Base-by-base conservation (phyloP, 2,113 vertebrate genomes). In the Spea bombifrons region DNA sequence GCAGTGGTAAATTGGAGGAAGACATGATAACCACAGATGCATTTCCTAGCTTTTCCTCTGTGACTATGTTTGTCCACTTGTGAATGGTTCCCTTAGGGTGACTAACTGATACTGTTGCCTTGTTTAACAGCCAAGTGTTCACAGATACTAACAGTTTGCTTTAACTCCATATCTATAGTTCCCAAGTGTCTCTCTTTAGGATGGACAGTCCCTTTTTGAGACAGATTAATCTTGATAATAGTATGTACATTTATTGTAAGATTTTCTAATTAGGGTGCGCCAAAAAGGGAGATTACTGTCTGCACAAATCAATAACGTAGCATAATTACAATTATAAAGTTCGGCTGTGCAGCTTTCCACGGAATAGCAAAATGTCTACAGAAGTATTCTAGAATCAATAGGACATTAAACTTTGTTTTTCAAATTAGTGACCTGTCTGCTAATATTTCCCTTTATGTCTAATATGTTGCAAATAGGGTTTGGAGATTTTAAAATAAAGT, bases 351-450 rank as follows among this genome's bases (percentile, higher is more conserved):
- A 55, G 50, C 44, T 72, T 72, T 72, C 57, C 47, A 47, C 15
- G 66, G 69, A 69, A 71, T 8, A 15, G 57, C 50, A 79, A 72
- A 57, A 61, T 57, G 55, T 79, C 66, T 65, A 79, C 61, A 79
- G 57, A 78, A 65, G 59, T 12, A 66, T 79, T 79, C 59, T 48
- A 79, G 68, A 79, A 79, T 79, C 76, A 79, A 79, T 79, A 79
- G 69, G 71, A 79, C 76, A 79, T 73, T 73, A 79, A 73, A 79
- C 69, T 73, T 65, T 71, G 76, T 78, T 59, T 73, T 79, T 78
- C 70, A 73, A 72, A 79, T 71, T 79, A 72, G 63, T 65, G 61
- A 52, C n/a, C 76, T 64, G 65, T 66, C 76, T 46, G 30, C 44
- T 79, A 73, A 79, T 72, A 73, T 79, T 72, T 79, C 76, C 64